Evolutionary conservation across 1,140 invertebrate genomes (phyloP), one percentile per base, ranked within the genome.

Genomic region (Magallana angulata): DNA sequence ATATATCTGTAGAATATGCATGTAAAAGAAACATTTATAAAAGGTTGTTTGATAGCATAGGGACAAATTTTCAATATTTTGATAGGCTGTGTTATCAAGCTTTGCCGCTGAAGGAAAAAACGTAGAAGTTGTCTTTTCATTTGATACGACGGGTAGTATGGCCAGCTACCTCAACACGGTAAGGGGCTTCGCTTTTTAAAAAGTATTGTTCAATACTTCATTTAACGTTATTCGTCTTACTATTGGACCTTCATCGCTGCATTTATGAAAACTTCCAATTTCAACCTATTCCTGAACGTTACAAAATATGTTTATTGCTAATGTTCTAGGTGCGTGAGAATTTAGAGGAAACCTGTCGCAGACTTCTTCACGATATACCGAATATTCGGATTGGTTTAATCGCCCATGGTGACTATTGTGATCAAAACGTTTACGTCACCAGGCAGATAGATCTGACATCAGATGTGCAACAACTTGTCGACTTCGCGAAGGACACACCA

Each of bases 91-190:
- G 8, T 58, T 93, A 59, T 85, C 87, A 85, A 93, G 91, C 58
- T 94, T 94, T 85, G 85, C 92, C 56, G 86, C 91, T 0, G 84
- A 64, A 12, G 93, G 93, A 6, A 84, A 89, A 11, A 86, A 87
- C 7, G 92, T 94, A 1, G 93, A 94, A 81, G 93, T 94, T 16
- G 93, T 92, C 0, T 94, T 94, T 81, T 93, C 92, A 8, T 94
- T 94, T 81, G 93, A 94, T 85, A 94, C 93, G 3, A 94, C 93
- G 0, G 93, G 93, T 8, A 94, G 93, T 82, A 94, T 94, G 93
- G 90, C 90, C 57, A 80, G 71, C 24, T 93, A 91, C 85, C 82
- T 94, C 2, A 24, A 48, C 2, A 68, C 71, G 89, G 92, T 90
- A 64, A 64, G 18, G 48, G 16, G 3, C 7, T 64, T 12, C 24